Evolutionary conservation across 2,113 vertebrate genomes (phyloP).

Genomic region (Erpornis zantholeuca): DNA sequence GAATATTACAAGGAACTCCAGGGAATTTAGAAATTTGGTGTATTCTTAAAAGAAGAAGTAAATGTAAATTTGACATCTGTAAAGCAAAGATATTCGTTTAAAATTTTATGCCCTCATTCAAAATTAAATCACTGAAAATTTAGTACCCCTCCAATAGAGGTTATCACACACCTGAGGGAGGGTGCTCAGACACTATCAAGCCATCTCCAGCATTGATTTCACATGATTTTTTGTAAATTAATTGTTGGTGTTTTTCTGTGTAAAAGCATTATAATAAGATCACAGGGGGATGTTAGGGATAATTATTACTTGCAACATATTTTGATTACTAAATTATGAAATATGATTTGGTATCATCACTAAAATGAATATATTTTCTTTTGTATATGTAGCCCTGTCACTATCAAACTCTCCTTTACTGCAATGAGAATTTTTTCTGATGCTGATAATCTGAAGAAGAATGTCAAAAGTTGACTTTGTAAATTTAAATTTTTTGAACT

Average conservation of each 20-base stretch:
- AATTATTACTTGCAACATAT: not conserved
- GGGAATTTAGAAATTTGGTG: not conserved
- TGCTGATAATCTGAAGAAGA: not conserved
- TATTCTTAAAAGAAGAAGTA: not conserved
- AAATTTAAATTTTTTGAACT: not conserved
- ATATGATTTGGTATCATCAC: not conserved
- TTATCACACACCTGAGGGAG: rapidly evolving
- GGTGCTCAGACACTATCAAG: not conserved
- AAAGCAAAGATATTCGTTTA: not conserved
- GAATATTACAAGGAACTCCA: not conserved
- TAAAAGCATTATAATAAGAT: not conserved
- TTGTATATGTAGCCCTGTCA: not conserved
- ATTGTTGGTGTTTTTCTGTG: not conserved
- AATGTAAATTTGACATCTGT: not conserved
- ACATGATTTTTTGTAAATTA: not conserved
- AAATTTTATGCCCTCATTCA: not conserved
- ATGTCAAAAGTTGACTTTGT: not conserved
- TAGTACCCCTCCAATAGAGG: not conserved
- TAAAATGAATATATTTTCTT: not conserved
- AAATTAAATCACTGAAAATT: not conserved
- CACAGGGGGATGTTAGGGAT: not conserved
- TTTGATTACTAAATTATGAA: not conserved
- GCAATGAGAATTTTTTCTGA: not conserved
- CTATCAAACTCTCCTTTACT: not conserved
- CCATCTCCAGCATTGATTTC: not conserved